Conservation (phyloP, 1,140 invertebrate species). For the Drosophila micromelanica region DNA sequence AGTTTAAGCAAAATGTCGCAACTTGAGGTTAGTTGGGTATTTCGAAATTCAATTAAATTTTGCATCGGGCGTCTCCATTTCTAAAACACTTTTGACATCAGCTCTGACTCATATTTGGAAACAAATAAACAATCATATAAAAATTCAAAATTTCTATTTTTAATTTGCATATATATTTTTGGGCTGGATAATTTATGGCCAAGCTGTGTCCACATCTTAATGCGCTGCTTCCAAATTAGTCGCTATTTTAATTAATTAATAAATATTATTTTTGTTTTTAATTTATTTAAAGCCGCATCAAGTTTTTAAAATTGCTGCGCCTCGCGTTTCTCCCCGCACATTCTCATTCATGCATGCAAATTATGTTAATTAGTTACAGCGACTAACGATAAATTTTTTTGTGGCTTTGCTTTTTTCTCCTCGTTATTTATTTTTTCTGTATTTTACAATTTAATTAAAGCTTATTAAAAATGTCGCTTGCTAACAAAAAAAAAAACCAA, state of each 20-base stretch:
- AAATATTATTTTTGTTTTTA: slow-evolving; percentile 51
- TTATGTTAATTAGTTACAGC: slow-evolving; percentile 80
- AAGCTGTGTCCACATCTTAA: slow-evolving; percentile 5
- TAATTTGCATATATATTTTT: slow-evolving; percentile 41
- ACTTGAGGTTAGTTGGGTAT: slow-evolving; percentile 27
- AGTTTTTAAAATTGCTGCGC: slow-evolving; percentile 20
- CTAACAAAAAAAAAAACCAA: slow-evolving; percentile 4
- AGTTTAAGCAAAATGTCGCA: slow-evolving; percentile 42
- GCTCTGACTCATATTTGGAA: slow-evolving; percentile 29
- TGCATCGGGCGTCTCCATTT: slow-evolving; percentile 2
- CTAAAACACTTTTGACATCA: slow-evolving; percentile 53
- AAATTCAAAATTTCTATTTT: slow-evolving; percentile 58
- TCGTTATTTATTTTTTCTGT: slow-evolving; percentile 25
- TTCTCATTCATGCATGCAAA: slow-evolving; percentile 67
- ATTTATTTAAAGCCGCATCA: slow-evolving; percentile 72
- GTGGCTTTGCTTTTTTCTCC: slow-evolving; percentile 44
- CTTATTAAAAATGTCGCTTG: slow-evolving; percentile 71
- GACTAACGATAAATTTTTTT: slow-evolving; percentile 18
- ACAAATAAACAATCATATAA: background rate
- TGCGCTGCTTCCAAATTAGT: slow-evolving; percentile 49
- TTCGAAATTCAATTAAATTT: slow-evolving; percentile 26
- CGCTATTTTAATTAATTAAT: slow-evolving; percentile 74
- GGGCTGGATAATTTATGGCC: slow-evolving; percentile 38
- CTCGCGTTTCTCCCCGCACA: slow-evolving; percentile 17
- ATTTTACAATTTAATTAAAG: slow-evolving; percentile 67